phyloP scores from a whole-genome alignment of 2,113 vertebrate genomes.

The Aldabrachelys gigantea region DNA sequence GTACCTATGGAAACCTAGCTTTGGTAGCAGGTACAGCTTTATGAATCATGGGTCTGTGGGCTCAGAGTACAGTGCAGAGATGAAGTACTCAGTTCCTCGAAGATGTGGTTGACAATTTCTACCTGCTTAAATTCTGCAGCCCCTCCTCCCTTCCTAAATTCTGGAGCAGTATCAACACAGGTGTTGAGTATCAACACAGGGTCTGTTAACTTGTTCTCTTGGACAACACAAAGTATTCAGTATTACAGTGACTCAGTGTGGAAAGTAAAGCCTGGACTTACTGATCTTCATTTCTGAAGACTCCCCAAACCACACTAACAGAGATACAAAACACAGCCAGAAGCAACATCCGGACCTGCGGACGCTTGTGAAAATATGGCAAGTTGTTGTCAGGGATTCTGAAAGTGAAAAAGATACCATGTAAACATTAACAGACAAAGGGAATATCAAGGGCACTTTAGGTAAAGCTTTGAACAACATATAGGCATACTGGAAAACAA shows the following conservation, averaged over 20 bases:
- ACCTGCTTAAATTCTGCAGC: not conserved
- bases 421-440: not conserved
- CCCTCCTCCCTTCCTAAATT: not conserved
- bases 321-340: slow-evolving; percentile 85
- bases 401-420: slow-evolving; percentile 24
- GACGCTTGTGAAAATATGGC: slow-evolving; percentile 92
- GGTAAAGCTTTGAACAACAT: not conserved
- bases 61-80: not conserved
- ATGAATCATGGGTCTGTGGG: not conserved
- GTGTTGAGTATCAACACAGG: not conserved
- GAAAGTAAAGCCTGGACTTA: slow-evolving; percentile 75
- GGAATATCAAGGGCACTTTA: not conserved
- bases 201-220: not conserved
- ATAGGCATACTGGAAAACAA: not conserved
- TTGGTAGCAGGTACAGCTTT: not conserved
- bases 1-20: not conserved
- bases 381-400: slow-evolving; percentile 91
- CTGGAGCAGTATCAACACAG: not conserved
- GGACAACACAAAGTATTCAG: not conserved
- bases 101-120: not conserved
- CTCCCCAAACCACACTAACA: slow-evolving; percentile 88
- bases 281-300: slow-evolving; percentile 96
- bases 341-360: slow-evolving; percentile 88
- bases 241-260: not conserved
- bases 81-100: not conserved